Conservation (phyloP, 2,797 vertebrate genomes). For the Sphenopsis melanotis region DNA sequence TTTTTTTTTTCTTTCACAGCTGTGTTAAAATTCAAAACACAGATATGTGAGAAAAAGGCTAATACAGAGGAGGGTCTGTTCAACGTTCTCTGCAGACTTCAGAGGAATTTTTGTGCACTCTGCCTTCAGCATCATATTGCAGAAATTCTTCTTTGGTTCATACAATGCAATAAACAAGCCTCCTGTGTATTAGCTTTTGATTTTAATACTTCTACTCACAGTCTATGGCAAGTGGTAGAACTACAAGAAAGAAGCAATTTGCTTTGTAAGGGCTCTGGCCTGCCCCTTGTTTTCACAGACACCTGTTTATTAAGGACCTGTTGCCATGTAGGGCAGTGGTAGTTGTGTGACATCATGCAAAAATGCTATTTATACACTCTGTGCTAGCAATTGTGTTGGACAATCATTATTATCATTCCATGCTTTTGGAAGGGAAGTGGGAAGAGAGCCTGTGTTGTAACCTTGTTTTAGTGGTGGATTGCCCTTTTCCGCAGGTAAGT, state of each 20-base stretch:
- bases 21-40: constrained; percentile 58
- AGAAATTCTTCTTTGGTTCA: constrained; percentile 31
- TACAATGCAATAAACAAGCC: constrained; percentile 37
- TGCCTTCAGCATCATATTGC: constrained; percentile 13
- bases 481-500: background rate
- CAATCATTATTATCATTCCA: background rate
- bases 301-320: background rate
- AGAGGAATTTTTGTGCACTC: constrained; percentile 45
- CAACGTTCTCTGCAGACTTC: background rate
- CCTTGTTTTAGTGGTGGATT: background rate
- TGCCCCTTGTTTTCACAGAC: background rate
- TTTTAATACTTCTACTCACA: constrained; percentile 5
- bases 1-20: background rate
- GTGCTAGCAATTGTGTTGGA: background rate
- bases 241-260: background rate
- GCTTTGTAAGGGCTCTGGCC: background rate
- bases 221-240: background rate
- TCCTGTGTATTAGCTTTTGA: constrained; percentile 16
- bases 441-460: background rate
- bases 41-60: constrained; percentile 36
- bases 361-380: background rate
- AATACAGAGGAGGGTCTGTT: constrained; percentile 50
- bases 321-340: background rate
- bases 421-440: background rate
- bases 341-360: background rate